Percentiles rank a stretch among this genome's conserved stretches.
Conservation (phyloP, 2,113 vertebrate genomes). For the Synodontis membranacea region DNA sequence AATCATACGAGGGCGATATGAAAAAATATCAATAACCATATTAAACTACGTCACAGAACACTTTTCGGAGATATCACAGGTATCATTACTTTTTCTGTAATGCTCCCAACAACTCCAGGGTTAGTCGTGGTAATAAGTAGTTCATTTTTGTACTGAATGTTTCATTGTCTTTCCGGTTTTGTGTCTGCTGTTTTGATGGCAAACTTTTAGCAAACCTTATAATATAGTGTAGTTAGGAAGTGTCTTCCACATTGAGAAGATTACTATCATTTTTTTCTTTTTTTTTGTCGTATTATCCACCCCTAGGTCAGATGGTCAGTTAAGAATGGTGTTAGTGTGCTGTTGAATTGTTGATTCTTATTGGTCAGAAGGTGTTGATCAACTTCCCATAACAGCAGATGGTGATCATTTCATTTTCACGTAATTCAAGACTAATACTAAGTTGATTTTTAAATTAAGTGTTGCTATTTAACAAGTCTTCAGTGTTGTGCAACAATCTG, state of each 20-base stretch:
- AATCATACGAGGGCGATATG: too few relatives aligned
- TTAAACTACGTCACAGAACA: constrained; percentile 21
- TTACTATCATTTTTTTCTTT: background rate
- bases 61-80: background rate
- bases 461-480: background rate
- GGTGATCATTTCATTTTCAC: too few relatives aligned
- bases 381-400: too few relatives aligned
- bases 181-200: background rate
- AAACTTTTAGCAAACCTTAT: background rate
- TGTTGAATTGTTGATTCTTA: background rate
- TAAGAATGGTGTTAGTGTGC: background rate
- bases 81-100: background rate
- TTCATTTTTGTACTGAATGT: background rate
- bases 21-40: background rate
- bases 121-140: background rate
- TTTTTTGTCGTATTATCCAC: background rate
- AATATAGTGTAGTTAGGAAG: background rate
- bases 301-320: too few relatives aligned
- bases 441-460: background rate
- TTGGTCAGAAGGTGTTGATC: background rate
- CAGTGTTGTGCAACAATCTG: background rate
- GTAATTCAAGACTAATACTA: background rate
- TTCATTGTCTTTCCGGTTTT: background rate
- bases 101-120: background rate
- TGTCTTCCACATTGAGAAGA: background rate